Evolutionary conservation across 1,140 invertebrate species (phyloP).

Genomic region (Camponotus pennsylvanicus): DNA sequence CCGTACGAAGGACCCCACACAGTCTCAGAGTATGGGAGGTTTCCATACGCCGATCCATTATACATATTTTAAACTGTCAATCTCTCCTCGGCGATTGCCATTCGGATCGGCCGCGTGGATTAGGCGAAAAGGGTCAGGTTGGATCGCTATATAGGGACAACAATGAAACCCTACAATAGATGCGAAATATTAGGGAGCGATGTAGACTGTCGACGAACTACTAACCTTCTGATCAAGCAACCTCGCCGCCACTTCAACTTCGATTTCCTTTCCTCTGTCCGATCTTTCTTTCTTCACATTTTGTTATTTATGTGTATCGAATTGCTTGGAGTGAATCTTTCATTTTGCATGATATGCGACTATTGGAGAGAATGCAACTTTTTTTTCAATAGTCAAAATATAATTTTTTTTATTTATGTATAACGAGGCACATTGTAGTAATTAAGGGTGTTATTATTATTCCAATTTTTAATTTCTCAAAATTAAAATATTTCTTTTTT

Average conservation of each 20-base stretch:
- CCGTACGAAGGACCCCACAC: constrained; percentile 21
- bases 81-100: constrained; percentile 78
- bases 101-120: constrained; percentile 78
- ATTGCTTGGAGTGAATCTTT: constrained; percentile 42
- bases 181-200: constrained; percentile 64
- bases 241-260: constrained; percentile 30
- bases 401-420: not conserved
- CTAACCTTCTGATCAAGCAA: constrained; percentile 48
- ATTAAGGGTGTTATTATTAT: no score
- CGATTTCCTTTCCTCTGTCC: constrained; percentile 33
- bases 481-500: no score
- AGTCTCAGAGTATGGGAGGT: constrained; percentile 40
- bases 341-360: constrained; percentile 50
- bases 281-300: constrained; percentile 40
- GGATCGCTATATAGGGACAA: constrained; percentile 73
- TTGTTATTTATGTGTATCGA: constrained; percentile 62
- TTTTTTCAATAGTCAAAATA: not conserved
- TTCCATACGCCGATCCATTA: constrained; percentile 79
- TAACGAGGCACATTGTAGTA: no score
- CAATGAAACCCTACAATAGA: constrained; percentile 65
- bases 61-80: constrained; percentile 87
- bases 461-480: no score
- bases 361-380: constrained; percentile 27
- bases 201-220: constrained; percentile 68
- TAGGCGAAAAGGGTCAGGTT: constrained; percentile 82